These are phyloP conservation scores for Hermodice carunculata DNA, from an alignment of 2,888 invertebrate species.

Conservation along the genomic window DNA sequence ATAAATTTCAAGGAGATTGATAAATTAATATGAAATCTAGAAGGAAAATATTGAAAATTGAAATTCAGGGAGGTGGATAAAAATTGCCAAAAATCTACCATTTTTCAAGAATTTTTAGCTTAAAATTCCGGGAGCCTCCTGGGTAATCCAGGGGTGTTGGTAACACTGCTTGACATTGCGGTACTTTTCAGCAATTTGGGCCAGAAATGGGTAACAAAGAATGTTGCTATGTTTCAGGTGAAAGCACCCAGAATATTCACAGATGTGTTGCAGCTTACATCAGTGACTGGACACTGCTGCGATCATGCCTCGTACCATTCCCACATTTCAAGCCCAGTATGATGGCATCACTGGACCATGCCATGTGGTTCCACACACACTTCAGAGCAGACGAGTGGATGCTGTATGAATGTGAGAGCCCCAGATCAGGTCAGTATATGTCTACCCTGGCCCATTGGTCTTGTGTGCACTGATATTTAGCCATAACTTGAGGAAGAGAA, in stretches of 20 bases:
- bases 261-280: constrained; percentile 70
- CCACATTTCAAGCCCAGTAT: constrained; percentile 38
- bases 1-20: no score
- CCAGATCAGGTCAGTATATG: constrained; percentile 60
- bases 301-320: constrained; percentile 57
- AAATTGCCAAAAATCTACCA: no score
- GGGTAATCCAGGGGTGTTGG: no score
- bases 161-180: no score
- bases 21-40: no score
- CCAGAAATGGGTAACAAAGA: no score
- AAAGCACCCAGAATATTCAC: constrained; percentile 66
- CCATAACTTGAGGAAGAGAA: no score
- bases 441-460: background rate
- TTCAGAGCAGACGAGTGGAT: constrained; percentile 71
- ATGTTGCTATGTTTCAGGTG: constrained; percentile 45
- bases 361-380: constrained; percentile 70
- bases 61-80: no score
- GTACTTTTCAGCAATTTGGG: no score
- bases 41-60: no score
- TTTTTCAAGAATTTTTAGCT: no score
- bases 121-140: no score
- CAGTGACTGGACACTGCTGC: constrained; percentile 64
- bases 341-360: constrained; percentile 68
- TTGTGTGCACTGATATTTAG: background rate
- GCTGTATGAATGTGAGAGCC: constrained; percentile 69